Conservation (phyloP, 1,140 invertebrate species). For the Cotesia chilonis region DNA sequence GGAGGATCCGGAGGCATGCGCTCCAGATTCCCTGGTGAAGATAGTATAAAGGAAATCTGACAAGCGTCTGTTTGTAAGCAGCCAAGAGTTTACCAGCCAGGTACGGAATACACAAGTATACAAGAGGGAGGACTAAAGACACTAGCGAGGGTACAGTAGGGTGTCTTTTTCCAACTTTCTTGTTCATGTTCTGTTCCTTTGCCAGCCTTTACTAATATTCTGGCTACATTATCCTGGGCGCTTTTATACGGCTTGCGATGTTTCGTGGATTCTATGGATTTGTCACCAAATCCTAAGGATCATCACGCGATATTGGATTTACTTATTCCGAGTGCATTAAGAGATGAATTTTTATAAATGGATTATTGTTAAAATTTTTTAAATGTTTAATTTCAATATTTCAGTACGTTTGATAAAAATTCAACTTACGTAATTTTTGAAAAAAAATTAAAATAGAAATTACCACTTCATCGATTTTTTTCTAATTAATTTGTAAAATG, state of each 20-base stretch:
- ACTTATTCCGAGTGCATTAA: not conserved
- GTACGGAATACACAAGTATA: constrained; percentile 44
- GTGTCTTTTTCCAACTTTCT: not conserved
- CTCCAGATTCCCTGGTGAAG: constrained; percentile 58
- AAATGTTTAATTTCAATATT: no score
- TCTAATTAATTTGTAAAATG: no score
- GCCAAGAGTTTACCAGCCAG: constrained; percentile 48
- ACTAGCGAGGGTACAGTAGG: not conserved
- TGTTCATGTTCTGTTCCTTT: constrained; percentile 33
- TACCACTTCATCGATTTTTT: no score
- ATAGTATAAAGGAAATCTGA: constrained; percentile 63
- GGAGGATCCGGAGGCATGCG: constrained; percentile 40
- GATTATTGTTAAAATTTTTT: no score
- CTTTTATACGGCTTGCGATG: constrained; percentile 32
- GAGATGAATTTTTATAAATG: not conserved
- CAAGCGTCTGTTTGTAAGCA: constrained; percentile 63
- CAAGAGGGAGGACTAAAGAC: no score
- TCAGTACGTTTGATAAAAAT: no score
- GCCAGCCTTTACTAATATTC: constrained; percentile 29
- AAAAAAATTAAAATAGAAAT: no score
- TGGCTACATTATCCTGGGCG: constrained; percentile 21
- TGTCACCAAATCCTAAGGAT: constrained; percentile 33
- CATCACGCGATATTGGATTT: constrained; percentile 31
- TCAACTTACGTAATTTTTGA: no score
- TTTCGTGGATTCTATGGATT: constrained; percentile 20